Evolutionary conservation across 2,113 vertebrate genomes (phyloP).

Genomic region (Crotalus tigris): DNA sequence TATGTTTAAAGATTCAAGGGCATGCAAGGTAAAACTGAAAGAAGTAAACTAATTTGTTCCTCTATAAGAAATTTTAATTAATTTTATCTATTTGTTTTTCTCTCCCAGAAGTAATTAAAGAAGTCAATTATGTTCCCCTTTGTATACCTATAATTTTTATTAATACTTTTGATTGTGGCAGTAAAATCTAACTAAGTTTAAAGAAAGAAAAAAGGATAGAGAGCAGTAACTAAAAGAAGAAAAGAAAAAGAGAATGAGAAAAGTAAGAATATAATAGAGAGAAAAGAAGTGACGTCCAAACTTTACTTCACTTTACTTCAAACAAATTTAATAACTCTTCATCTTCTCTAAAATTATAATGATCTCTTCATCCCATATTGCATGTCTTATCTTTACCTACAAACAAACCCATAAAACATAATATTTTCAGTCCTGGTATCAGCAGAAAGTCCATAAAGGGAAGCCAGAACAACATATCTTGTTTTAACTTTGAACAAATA

Average conservation of each 20-base stretch:
- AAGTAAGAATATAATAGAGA: not conserved
- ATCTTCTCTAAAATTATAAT: not conserved
- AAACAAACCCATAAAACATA: not conserved
- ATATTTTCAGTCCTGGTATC: not conserved
- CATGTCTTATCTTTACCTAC: not conserved
- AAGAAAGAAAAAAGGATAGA: not conserved
- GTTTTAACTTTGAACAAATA: not conserved
- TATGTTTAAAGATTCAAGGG: not conserved
- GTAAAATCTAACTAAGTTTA: not conserved
- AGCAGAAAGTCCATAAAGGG: not conserved
- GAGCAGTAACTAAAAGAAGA: not conserved
- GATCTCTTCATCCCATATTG: not conserved
- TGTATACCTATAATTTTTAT: not conserved
- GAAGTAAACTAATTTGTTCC: not conserved
- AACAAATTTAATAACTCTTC: not conserved
- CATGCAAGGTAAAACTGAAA: not conserved
- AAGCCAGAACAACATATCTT: not conserved
- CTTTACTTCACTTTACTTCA: not conserved
- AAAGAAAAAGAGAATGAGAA: not conserved
- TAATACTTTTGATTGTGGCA: not conserved
- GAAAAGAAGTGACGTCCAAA: not conserved
- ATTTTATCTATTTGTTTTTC: not conserved
- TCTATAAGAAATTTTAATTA: not conserved
- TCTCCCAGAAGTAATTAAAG: not conserved
- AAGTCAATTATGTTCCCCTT: not conserved